Percentiles rank a stretch among this genome's conserved stretches.
Conservation (phyloP, 1,140 invertebrate species). For the Drosophila pachea region DNA sequence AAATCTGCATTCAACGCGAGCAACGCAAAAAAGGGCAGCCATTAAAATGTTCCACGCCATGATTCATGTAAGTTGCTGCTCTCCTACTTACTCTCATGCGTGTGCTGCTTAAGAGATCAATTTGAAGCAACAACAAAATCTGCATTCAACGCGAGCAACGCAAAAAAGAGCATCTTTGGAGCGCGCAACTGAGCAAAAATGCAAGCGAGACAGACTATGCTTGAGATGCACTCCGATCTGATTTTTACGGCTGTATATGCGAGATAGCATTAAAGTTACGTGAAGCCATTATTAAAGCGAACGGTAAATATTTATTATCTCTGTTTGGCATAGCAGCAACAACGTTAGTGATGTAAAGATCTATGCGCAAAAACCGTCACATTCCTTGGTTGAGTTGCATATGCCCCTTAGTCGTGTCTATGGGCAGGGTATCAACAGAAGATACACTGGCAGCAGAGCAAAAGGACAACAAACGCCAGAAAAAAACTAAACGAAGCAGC, state of each 20-base stretch:
- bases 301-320: no score
- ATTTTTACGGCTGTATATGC: not conserved
- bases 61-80: not conserved
- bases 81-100: not conserved
- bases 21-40: not conserved
- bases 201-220: not conserved
- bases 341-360: not conserved
- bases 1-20: not conserved
- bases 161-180: not conserved
- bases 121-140: not conserved
- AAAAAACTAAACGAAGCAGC: constrained; percentile 38
- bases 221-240: not conserved
- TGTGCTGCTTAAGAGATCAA: not conserved
- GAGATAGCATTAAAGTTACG: not conserved
- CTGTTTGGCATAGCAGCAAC: no score
- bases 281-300: not conserved
- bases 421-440: constrained; percentile 7
- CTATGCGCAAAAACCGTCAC: not conserved
- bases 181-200: not conserved
- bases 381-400: not conserved
- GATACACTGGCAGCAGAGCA: constrained; percentile 17
- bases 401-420: not conserved
- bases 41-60: not conserved
- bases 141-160: not conserved
- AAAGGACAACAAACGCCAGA: constrained; percentile 14